Conservation (phyloP, 2,888 invertebrate genomes). For the Philaethria dido region DNA sequence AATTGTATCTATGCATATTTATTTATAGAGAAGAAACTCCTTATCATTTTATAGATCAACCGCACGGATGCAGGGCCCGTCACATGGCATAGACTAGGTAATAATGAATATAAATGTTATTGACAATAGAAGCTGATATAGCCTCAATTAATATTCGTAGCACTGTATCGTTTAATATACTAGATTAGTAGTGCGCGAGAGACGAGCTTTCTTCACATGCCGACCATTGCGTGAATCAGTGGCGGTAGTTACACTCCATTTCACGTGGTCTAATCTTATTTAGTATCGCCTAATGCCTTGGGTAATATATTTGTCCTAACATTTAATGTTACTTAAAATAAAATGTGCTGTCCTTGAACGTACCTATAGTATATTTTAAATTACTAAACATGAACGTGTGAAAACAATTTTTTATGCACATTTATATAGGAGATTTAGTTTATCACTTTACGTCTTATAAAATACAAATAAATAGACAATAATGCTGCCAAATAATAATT, state of each 20-base stretch:
- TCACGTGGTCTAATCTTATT: slow-evolving; percentile 52
- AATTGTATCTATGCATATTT: too few species aligned
- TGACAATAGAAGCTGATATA: not conserved
- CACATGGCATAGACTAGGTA: not conserved
- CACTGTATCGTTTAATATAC: slow-evolving; percentile 26
- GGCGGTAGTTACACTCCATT: slow-evolving; percentile 71
- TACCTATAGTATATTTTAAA: not conserved
- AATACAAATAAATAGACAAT: not conserved
- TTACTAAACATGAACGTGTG: not conserved
- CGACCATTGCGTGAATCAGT: slow-evolving; percentile 65
- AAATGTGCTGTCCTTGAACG: not conserved
- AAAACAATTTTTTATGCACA: not conserved
- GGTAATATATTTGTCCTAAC: slow-evolving; percentile 13
- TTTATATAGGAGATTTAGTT: not conserved
- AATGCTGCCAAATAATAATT: too few species aligned
- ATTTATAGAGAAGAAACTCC: too few species aligned
- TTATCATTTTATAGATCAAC: too few species aligned
- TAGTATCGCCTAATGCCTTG: slow-evolving; percentile 3
- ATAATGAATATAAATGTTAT: not conserved
- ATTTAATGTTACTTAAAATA: not conserved
- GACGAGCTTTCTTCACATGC: slow-evolving; percentile 75
- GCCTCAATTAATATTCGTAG: slow-evolving; percentile 15
- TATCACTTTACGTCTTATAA: not conserved
- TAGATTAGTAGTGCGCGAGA: slow-evolving; percentile 46
- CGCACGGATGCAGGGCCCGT: too few species aligned